These are phyloP conservation scores for Perdix hodgsoniae DNA, from an alignment of 2,797 vertebrate genomes.

Conservation along the genomic window DNA sequence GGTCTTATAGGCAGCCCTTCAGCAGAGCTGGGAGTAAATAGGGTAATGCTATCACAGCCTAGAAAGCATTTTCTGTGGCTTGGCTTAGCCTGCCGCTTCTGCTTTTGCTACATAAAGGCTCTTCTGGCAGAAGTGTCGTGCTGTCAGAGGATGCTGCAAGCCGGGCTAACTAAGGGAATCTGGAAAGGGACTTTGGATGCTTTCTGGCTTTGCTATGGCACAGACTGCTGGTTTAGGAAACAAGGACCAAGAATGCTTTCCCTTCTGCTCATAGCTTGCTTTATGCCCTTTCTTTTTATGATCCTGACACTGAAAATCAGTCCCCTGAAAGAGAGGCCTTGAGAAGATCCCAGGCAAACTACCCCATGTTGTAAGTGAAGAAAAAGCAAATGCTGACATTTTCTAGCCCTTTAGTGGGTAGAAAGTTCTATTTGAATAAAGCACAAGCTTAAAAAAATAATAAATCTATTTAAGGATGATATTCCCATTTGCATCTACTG, in stretches of 20 bases:
- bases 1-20: conserved; percentile 54
- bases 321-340: not conserved
- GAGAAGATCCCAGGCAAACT: not conserved
- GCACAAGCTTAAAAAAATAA: not conserved
- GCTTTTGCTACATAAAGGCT: not conserved
- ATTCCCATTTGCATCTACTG: not conserved
- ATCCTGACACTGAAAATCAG: not conserved
- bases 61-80: not conserved
- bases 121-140: not conserved
- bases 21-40: conserved; percentile 36
- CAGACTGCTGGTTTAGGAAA: not conserved
- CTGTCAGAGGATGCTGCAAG: not conserved
- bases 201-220: not conserved
- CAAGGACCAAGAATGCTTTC: not conserved
- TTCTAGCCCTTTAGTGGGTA: not conserved
- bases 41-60: conserved; percentile 25
- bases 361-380: not conserved
- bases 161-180: not conserved
- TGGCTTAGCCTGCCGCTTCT: conserved; percentile 19
- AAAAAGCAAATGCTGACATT: not conserved
- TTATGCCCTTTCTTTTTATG: not conserved
- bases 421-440: not conserved
- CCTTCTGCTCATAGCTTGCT: not conserved
- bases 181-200: not conserved
- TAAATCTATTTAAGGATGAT: not conserved